These are phyloP conservation scores for Diuraphis noxia DNA, from an alignment of 1,140 invertebrate genomes.

Conservation along the genomic window DNA sequence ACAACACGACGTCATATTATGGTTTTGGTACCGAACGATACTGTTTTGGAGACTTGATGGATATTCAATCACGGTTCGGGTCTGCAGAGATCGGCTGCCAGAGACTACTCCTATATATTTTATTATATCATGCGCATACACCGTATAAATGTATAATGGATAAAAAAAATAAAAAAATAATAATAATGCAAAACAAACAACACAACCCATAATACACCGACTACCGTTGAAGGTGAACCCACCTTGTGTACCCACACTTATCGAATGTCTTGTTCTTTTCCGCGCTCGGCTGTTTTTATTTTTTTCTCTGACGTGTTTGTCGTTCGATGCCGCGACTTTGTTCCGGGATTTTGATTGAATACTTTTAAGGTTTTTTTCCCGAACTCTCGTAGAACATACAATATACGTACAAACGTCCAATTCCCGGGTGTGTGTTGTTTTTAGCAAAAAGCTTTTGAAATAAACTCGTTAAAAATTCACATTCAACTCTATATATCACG, in stretches of 20 bases:
- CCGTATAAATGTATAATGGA: no score
- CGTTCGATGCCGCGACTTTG: slow-evolving; percentile 20
- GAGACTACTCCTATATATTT: no score
- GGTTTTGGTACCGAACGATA: no score
- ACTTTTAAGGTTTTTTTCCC: slow-evolving; percentile 17
- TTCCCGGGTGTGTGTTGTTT: slow-evolving; percentile 25
- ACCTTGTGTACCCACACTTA: not conserved
- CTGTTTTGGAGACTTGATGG: no score
- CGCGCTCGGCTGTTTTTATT: not conserved
- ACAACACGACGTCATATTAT: no score
- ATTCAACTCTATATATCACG: slow-evolving; percentile 5
- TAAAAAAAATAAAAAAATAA: no score
- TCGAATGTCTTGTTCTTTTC: not conserved
- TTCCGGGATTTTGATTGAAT: slow-evolving; percentile 43
- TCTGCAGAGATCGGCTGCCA: no score
- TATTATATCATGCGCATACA: no score
- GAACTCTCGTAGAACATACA: slow-evolving; percentile 8
- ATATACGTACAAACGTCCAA: slow-evolving; percentile 27
- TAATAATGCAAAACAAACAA: no score
- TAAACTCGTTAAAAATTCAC: slow-evolving; percentile 48
- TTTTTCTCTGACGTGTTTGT: not conserved
- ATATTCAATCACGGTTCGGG: no score
- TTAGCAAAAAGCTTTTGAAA: slow-evolving; percentile 37
- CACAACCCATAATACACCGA: no score
- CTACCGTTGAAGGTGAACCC: no score